Base-by-base conservation (phyloP, 1,140 invertebrate species). In the Parapsyche elsis region DNA sequence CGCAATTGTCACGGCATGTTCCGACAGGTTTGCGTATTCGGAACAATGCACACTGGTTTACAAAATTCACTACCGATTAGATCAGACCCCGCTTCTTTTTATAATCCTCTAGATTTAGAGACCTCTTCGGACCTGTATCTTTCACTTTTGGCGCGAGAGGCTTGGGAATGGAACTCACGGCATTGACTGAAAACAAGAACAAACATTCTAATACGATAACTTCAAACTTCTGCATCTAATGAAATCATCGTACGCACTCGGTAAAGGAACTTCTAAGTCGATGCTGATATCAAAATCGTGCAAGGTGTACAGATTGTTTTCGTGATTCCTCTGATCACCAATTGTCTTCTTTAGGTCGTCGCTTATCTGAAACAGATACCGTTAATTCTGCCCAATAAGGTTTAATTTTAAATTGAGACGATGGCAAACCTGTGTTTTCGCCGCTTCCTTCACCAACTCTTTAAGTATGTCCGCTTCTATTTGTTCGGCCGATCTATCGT, bases 261-360 rank as follows among this genome's bases (percentile, higher is more conserved):
- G 90, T 81, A 94, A 88, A 76, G 95, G 94, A 81, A 97, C 92
- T 88, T 97, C 95, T 78, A 99, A 89, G 86, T 98, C 97, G 80
- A 98, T 96, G 86, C 94, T 95, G 83, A 99, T 98, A 85, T 99
- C 97, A 89, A 99, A 99, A 89, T 99, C 95, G 86, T 99, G 97
- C 77, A 97, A 94, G 71, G 94, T 94, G 88, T 98, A 99, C 5
- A 98, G 88, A 84, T 96, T 96, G 84, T 95, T 95, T 84, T 94
- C 91, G 71, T 90, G 89, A 30, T 84, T 81, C 71, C 83, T 79
- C 57, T 83, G 79, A 45, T 85, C 0, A 76, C 84, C 9, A 81
- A 77, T 75, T 86, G 88, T 38, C 86, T 83, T 88, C 26, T 77
- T 84, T 44, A 77, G 71, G 38, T 87, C 84, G 9, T 64, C 82